These are phyloP conservation scores for Euzetes globulus DNA, from an alignment of 2,888 invertebrate genomes.

Conservation along the genomic window DNA sequence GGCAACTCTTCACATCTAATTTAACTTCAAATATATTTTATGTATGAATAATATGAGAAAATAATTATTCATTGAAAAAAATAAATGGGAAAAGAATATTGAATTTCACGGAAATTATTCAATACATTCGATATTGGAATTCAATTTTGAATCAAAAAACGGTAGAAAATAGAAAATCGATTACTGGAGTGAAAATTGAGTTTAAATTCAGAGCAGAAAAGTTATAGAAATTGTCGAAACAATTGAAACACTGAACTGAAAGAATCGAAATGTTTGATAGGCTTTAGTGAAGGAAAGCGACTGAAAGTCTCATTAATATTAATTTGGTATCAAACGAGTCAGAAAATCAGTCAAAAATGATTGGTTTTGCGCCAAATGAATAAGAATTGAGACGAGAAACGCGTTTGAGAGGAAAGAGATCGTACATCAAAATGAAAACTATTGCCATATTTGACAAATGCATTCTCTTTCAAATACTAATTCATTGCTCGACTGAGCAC, in stretches of 20 bases:
- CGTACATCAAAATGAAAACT: background rate
- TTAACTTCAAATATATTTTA: background rate
- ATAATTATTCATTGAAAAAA: no score
- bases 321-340: background rate
- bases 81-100: no score
- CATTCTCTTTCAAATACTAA: background rate
- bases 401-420: background rate
- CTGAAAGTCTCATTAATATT: constrained; percentile 1
- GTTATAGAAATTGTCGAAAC: background rate
- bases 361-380: background rate
- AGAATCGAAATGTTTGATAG: background rate
- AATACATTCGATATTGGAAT: no score
- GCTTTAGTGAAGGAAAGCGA: no score
- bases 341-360: constrained; percentile 9
- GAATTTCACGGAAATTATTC: no score
- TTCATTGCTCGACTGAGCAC: background rate
- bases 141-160: no score
- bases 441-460: background rate
- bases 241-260: background rate
- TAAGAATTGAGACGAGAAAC: background rate
- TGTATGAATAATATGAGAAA: background rate
- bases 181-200: no score
- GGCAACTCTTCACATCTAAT: background rate
- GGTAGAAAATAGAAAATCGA: no score
- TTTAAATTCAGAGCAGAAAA: background rate